Conservation (phyloP, 1,140 invertebrate genomes). For the Penaeus vannamei region DNA sequence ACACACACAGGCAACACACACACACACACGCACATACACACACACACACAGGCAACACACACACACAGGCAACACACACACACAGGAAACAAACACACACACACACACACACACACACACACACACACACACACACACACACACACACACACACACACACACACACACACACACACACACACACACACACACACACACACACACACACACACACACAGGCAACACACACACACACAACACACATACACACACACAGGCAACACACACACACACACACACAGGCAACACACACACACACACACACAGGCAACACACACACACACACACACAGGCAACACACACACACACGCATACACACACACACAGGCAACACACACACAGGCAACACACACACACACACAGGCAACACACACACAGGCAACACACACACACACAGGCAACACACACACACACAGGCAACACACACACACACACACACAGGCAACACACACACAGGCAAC, state of each 20-base stretch:
- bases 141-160: neutral
- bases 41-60: too few relatives aligned
- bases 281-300: conserved; percentile 24
- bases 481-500: too few relatives aligned
- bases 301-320: neutral
- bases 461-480: conserved; percentile 20
- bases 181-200: conserved; percentile 7
- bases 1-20: neutral
- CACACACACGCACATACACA: conserved; percentile 4
- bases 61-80: conserved; percentile 30
- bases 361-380: conserved; percentile 12
- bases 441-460: neutral
- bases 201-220: too few relatives aligned
- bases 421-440: conserved; percentile 27
- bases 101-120: conserved; percentile 21
- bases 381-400: conserved; percentile 4
- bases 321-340: conserved; percentile 23
- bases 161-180: conserved; percentile 17
- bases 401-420: too few relatives aligned
- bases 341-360: too few relatives aligned
- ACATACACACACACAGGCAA: neutral
- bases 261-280: conserved; percentile 5
- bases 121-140: conserved; percentile 3
- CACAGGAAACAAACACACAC: neutral
- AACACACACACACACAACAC: conserved; percentile 14